phyloP scores from a whole-genome alignment of 2,888 invertebrate genomes.

The Charanyca ferruginea region DNA sequence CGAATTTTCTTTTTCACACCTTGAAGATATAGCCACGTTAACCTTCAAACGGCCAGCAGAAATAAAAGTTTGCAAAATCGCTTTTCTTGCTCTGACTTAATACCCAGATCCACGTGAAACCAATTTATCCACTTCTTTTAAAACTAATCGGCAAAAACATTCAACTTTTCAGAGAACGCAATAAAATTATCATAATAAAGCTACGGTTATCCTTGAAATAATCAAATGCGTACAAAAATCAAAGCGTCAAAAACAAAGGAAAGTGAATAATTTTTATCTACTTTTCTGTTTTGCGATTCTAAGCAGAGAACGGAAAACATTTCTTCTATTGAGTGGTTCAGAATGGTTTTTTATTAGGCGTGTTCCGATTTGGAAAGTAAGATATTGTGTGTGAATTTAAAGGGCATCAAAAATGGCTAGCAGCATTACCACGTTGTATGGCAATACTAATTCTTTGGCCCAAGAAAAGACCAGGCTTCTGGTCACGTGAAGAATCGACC shows the following conservation, averaged over 20 bases:
- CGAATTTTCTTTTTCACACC: background rate
- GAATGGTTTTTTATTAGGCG: constrained; percentile 1
- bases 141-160: constrained; percentile 14
- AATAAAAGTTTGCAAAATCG: constrained; percentile 7
- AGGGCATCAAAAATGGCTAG: too few species aligned
- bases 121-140: constrained; percentile 31
- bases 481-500: too few species aligned
- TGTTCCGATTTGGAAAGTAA: background rate
- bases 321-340: constrained; percentile 17
- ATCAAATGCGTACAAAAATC: constrained; percentile 27
- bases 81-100: constrained; percentile 26
- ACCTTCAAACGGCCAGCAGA: background rate
- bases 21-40: background rate
- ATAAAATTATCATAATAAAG: constrained; percentile 21
- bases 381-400: constrained; percentile 15
- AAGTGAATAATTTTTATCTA: constrained; percentile 32
- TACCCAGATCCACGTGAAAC: constrained; percentile 19
- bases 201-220: constrained; percentile 28
- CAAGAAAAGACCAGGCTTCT: too few species aligned
- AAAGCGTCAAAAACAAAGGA: constrained; percentile 36
- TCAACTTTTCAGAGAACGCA: constrained; percentile 4
- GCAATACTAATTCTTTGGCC: too few species aligned
- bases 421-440: too few species aligned
- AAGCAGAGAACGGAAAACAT: constrained; percentile 35
- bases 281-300: constrained; percentile 36